phyloP scores from a whole-genome alignment of 2,797 vertebrate genomes.

The Pangasius mekongensis region DNA sequence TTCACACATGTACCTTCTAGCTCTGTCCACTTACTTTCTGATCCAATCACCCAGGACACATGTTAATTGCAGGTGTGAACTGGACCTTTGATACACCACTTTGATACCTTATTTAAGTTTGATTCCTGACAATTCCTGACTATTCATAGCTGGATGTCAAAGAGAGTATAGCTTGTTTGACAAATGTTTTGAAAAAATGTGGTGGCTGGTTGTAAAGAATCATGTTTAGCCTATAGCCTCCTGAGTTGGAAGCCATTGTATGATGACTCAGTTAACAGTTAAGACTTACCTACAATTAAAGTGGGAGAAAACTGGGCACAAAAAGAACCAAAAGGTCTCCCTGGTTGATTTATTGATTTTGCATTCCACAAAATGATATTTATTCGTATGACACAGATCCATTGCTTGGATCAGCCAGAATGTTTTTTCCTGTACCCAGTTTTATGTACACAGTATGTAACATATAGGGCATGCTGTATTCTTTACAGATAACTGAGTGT shows the following conservation, averaged over 20 bases:
- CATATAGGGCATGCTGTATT: neutral
- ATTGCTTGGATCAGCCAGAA: neutral
- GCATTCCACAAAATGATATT: neutral
- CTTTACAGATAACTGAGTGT: neutral
- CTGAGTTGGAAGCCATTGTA: neutral
- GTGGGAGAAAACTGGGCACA: neutral
- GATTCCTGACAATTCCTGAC: neutral
- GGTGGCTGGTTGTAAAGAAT: neutral
- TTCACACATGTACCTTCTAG: neutral
- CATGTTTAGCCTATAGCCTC: neutral
- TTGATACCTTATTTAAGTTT: neutral
- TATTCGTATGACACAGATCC: neutral
- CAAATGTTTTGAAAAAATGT: neutral
- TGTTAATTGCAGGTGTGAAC: neutral
- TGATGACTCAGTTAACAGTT: neutral
- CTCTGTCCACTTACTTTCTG: neutral
- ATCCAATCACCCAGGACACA: neutral
- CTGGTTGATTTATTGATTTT: neutral
- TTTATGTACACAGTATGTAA: neutral
- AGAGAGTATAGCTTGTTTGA: neutral
- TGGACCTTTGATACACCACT: neutral
- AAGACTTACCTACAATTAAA: neutral
- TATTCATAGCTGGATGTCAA: neutral
- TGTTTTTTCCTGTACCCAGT: neutral
- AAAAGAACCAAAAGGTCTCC: neutral